These are phyloP conservation scores for Hepsetus odoe DNA, from an alignment of 2,113 vertebrate genomes.

Conservation along the genomic window DNA sequence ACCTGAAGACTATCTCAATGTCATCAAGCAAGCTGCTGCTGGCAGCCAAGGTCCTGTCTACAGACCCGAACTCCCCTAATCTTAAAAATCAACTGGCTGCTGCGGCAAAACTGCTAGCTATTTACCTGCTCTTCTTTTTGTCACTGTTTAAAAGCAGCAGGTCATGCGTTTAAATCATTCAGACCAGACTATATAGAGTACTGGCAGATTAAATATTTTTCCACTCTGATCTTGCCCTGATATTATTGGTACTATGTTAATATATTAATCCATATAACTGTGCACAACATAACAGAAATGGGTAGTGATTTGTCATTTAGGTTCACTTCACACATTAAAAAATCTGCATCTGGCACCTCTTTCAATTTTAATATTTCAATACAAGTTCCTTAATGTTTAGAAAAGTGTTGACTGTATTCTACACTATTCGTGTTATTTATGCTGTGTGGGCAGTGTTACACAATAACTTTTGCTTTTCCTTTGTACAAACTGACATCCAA, in stretches of 20 bases:
- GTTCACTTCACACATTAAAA: too few relatives aligned
- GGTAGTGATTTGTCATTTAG: too few relatives aligned
- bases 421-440: not conserved
- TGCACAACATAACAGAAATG: too few relatives aligned
- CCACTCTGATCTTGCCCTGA: too few relatives aligned
- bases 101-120: slow-evolving; percentile 71
- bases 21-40: slow-evolving; percentile 95
- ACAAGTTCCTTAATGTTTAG: not conserved
- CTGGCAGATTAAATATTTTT: too few relatives aligned
- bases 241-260: too few relatives aligned
- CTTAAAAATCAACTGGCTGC: slow-evolving; percentile 96
- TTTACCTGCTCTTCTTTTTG: not conserved
- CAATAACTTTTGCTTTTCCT: not conserved
- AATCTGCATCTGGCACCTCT: too few relatives aligned
- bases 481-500: not conserved
- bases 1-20: slow-evolving; percentile 98
- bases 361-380: too few relatives aligned
- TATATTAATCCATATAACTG: too few relatives aligned
- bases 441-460: slow-evolving; percentile 17
- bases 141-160: not conserved
- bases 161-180: not conserved
- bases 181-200: too few relatives aligned
- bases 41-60: slow-evolving; percentile 93
- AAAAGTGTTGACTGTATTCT: not conserved
- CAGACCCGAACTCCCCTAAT: slow-evolving; percentile 90